Conservation (phyloP, 2,113 vertebrate species). For the Mus spicilegus region DNA sequence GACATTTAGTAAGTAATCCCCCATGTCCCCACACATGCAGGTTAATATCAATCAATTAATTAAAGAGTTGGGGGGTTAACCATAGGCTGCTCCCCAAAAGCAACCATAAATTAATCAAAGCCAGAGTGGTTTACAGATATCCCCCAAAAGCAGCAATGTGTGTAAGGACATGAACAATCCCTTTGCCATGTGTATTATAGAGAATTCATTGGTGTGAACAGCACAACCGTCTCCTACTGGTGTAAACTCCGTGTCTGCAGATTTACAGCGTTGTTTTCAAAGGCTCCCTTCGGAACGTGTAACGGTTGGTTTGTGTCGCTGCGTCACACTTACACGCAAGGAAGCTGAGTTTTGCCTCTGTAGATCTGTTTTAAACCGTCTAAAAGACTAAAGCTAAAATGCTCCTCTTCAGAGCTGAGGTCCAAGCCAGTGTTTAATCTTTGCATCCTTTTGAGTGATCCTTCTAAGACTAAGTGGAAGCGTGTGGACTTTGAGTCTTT, state of each 20-base stretch:
- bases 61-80: conserved; percentile 84
- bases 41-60: conserved; percentile 85
- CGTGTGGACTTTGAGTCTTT: conserved; percentile 82
- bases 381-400: conserved; percentile 84
- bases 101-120: conserved; percentile 84
- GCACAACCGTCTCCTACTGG: conserved; percentile 89
- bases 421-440: conserved; percentile 89
- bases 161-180: conserved; percentile 84
- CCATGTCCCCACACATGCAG: conserved; percentile 24
- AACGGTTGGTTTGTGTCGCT: conserved; percentile 88
- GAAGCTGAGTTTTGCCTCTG: conserved; percentile 89
- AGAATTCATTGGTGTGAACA: conserved; percentile 88
- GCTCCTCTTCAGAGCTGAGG: conserved; percentile 87
- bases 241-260: conserved; percentile 89
- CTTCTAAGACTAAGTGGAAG: conserved; percentile 83
- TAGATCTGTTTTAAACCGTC: conserved; percentile 88
- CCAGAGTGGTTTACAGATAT: conserved; percentile 86
- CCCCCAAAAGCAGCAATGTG: conserved; percentile 85
- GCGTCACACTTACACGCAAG: conserved; percentile 89
- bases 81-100: conserved; percentile 84
- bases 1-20: conserved; percentile 85
- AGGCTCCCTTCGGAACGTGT: conserved; percentile 89
- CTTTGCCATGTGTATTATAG: conserved; percentile 90
- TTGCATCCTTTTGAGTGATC: conserved; percentile 86
- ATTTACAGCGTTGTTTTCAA: conserved; percentile 88